Evolutionary conservation across 2,888 invertebrate genomes (phyloP).

Genomic region (Thelaira solivaga): DNA sequence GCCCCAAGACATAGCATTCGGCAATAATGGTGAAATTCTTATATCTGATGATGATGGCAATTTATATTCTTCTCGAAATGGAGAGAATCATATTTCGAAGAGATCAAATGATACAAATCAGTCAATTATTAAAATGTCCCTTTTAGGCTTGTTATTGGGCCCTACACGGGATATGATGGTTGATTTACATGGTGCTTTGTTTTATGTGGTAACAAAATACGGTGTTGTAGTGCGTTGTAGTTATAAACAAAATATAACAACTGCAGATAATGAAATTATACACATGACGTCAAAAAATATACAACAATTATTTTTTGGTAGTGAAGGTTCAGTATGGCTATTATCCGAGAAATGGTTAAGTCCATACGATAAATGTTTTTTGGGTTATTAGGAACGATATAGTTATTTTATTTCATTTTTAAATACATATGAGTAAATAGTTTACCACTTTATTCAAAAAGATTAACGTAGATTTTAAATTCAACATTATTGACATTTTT

Average conservation of each 20-base stretch:
- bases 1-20: slow-evolving; percentile 71
- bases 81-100: slow-evolving; percentile 16
- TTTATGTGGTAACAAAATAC: slow-evolving; percentile 73
- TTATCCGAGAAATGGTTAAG: slow-evolving; percentile 71
- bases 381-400: slow-evolving; percentile 45
- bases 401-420: too few relatives aligned
- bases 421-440: too few relatives aligned
- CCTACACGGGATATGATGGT: slow-evolving; percentile 67
- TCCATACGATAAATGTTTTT: slow-evolving; percentile 72
- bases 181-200: slow-evolving; percentile 69
- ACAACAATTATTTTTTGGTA: slow-evolving; percentile 73
- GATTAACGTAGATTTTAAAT: too few relatives aligned
- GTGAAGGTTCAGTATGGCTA: slow-evolving; percentile 71
- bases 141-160: slow-evolving; percentile 70
- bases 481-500: too few relatives aligned
- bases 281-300: slow-evolving; percentile 73
- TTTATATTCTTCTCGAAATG: slow-evolving; percentile 64
- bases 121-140: slow-evolving; percentile 61
- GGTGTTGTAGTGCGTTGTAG: slow-evolving; percentile 72
- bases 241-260: slow-evolving; percentile 68
- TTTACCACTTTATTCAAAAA: too few relatives aligned
- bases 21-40: slow-evolving; percentile 68
- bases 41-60: slow-evolving; percentile 71
- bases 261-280: slow-evolving; percentile 74
- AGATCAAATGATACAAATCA: not conserved